These are phyloP conservation scores for Coenonympha glycerion DNA, from an alignment of 2,888 invertebrate species.

Conservation along the genomic window DNA sequence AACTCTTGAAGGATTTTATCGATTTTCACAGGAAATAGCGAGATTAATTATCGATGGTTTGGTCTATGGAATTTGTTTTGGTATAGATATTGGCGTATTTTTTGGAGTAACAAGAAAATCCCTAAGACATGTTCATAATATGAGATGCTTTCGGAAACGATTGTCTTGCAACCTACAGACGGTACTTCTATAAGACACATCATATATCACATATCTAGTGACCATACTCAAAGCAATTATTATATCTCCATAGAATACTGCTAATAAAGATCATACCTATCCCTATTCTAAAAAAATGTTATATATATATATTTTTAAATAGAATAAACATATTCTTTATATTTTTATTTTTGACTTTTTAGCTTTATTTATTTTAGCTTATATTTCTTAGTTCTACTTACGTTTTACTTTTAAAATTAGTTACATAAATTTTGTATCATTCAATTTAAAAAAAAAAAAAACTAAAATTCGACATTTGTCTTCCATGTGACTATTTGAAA, in stretches of 20 bases:
- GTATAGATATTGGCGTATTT: not conserved
- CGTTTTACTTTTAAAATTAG: not conserved
- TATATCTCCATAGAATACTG: too few species aligned
- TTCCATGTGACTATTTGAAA: not conserved
- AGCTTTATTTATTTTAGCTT: conserved; percentile 2
- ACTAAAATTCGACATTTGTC: not conserved
- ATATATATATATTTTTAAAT: too few species aligned
- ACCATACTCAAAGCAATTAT: too few species aligned
- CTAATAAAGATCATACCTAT: too few species aligned
- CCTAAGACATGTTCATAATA: too few species aligned
- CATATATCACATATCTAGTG: too few species aligned
- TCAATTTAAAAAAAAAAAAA: not conserved
- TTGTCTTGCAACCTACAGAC: too few species aligned
- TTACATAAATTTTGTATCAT: not conserved
- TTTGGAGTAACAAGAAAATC: too few species aligned
- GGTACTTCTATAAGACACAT: too few species aligned
- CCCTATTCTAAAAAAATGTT: too few species aligned
- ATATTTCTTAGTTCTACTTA: not conserved
- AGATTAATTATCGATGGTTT: not conserved
- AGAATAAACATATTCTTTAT: too few species aligned
- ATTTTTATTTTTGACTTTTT: not conserved
- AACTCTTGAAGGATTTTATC: not conserved
- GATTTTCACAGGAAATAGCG: not conserved
- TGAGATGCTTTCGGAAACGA: too few species aligned
- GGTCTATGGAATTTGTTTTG: not conserved